These are phyloP conservation scores for Microcaecilia unicolor DNA, from an alignment of 2,797 vertebrate species.

Conservation along the genomic window DNA sequence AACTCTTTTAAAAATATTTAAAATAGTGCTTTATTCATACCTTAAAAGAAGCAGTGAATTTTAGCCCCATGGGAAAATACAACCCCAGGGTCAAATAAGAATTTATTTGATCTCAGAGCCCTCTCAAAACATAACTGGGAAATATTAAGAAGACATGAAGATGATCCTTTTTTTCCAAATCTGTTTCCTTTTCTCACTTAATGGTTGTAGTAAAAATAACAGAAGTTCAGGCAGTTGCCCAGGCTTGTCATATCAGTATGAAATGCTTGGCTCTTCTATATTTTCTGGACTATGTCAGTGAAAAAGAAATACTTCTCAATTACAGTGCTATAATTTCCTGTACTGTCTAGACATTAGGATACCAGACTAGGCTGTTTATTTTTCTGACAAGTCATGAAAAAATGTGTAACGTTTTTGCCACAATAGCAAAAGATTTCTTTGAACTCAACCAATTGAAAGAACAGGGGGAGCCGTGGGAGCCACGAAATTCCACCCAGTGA, in stretches of 20 bases:
- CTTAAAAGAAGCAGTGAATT: slow-evolving; percentile 29
- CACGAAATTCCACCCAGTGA: too few relatives aligned
- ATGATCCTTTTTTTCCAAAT: slow-evolving; percentile 16
- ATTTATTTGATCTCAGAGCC: slow-evolving; percentile 29
- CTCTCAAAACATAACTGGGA: slow-evolving; percentile 18
- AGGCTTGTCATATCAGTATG: too few relatives aligned
- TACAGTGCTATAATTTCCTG: slow-evolving; percentile 3
- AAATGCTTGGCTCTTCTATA: too few relatives aligned
- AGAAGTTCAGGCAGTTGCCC: background rate
- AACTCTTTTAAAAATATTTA: too few relatives aligned
- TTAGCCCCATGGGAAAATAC: slow-evolving; percentile 27
- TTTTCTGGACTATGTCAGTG: too few relatives aligned
- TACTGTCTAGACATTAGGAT: slow-evolving; percentile 5
- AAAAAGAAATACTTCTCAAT: slow-evolving; percentile 7
- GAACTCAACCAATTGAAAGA: background rate
- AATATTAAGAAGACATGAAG: slow-evolving; percentile 22
- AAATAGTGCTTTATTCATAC: too few relatives aligned
- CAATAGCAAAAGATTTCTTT: background rate
- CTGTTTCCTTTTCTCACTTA: slow-evolving; percentile 1
- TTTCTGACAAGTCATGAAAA: slow-evolving; percentile 1
- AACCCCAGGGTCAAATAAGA: slow-evolving; percentile 23
- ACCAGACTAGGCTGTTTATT: background rate
- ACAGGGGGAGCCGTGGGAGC: too few relatives aligned
- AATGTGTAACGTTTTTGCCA: background rate
- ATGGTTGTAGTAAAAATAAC: slow-evolving; percentile 10